Percentiles rank a stretch among this genome's conserved stretches.
These are phyloP conservation scores for Dromiciops gliroides DNA, from an alignment of 2,113 vertebrate genomes.

Conservation along the genomic window DNA sequence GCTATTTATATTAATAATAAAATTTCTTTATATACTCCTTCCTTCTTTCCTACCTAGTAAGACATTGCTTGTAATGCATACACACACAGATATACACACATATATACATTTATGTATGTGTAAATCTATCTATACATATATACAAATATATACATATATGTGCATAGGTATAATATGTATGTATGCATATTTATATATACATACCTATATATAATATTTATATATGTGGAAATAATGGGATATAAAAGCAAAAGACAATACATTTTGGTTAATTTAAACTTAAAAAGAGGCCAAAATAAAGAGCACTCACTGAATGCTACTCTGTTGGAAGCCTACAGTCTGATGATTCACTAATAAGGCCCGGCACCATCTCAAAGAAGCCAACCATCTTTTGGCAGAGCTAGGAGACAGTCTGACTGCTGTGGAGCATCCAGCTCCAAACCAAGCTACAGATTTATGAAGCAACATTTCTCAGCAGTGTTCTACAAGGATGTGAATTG, in stretches of 20 bases:
- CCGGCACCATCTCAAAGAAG: not conserved
- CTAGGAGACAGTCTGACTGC: not conserved
- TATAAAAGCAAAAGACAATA: not conserved
- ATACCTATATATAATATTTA: not conserved
- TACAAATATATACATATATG: not conserved
- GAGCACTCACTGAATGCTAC: not conserved
- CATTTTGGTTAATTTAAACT: not conserved
- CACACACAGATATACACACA: not conserved
- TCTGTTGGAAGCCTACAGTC: not conserved
- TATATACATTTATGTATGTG: too few species aligned
- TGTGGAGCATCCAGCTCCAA: not conserved
- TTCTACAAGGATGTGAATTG: not conserved
- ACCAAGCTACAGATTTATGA: not conserved
- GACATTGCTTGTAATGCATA: too few species aligned
- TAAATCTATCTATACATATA: too few species aligned
- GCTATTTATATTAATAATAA: too few species aligned
- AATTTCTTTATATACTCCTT: too few species aligned
- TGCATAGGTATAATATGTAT: not conserved
- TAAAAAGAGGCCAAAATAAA: not conserved
- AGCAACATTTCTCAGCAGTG: not conserved
- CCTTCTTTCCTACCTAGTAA: too few species aligned
- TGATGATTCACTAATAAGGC: not conserved
- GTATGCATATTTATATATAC: not conserved
- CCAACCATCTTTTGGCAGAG: not conserved
- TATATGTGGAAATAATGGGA: not conserved